Percentiles rank a stretch among this genome's conserved stretches.
Evolutionary conservation across 2,888 invertebrate species (phyloP).

Genomic region (Tetropium fuscum): DNA sequence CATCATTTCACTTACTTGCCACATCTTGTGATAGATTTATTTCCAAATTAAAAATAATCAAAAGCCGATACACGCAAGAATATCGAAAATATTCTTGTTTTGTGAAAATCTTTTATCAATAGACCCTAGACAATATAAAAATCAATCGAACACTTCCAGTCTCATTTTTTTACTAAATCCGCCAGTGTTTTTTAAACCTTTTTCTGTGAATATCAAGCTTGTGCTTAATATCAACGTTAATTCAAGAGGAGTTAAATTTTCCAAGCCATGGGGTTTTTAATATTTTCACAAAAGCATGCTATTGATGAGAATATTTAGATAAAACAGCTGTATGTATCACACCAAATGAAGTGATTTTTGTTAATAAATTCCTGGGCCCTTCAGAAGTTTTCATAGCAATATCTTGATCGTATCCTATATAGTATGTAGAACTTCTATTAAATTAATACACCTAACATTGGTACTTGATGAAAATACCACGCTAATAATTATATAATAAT

Average conservation of each 20-base stretch:
- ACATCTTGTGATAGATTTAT: no score
- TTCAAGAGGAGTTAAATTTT: not conserved
- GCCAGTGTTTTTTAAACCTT: not conserved
- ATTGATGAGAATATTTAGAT: not conserved
- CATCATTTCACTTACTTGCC: no score
- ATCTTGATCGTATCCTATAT: no score
- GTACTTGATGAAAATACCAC: no score
- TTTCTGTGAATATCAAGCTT: not conserved
- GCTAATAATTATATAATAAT: no score
- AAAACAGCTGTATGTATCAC: not conserved
- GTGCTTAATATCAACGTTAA: not conserved
- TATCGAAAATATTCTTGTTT: not conserved
- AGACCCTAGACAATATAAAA: not conserved
- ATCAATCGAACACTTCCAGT: not conserved
- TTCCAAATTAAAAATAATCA: no score
- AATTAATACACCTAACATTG: no score
- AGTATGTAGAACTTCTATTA: no score
- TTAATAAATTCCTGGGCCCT: not conserved
- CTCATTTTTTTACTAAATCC: not conserved
- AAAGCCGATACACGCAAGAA: no score
- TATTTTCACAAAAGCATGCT: not conserved
- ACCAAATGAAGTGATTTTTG: slow-evolving; percentile 3
- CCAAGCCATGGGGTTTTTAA: not conserved
- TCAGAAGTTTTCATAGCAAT: not conserved
- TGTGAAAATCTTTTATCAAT: not conserved